Conservation (phyloP, 2,888 invertebrate species). For the Eurytoma adleriae region DNA sequence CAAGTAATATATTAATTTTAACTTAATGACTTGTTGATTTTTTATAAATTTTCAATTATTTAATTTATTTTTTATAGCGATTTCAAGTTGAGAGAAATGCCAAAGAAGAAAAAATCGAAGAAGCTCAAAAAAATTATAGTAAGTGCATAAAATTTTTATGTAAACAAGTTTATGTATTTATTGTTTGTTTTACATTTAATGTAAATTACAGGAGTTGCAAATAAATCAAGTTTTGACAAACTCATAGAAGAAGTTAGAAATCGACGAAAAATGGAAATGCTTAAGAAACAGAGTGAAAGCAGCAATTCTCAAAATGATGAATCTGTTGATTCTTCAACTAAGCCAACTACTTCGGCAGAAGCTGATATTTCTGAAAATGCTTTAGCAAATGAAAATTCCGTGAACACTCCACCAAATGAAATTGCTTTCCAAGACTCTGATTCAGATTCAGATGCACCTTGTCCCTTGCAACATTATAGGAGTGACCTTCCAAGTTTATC, state of each 20-base stretch:
- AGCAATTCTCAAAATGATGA: background rate
- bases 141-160: slow-evolving; percentile 60
- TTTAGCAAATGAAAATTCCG: slow-evolving; percentile 21
- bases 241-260: slow-evolving; percentile 70
- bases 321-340: background rate
- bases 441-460: slow-evolving; percentile 61
- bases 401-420: slow-evolving; percentile 30
- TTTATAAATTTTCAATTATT: slow-evolving; percentile 4
- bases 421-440: slow-evolving; percentile 64
- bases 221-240: slow-evolving; percentile 71
- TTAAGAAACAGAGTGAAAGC: slow-evolving; percentile 8
- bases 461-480: slow-evolving; percentile 66
- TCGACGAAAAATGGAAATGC: slow-evolving; percentile 58
- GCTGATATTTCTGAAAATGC: slow-evolving; percentile 1
- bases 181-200: slow-evolving; percentile 11
- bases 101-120: slow-evolving; percentile 73
- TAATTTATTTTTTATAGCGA: slow-evolving; percentile 62
- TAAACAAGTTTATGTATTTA: slow-evolving; percentile 5
- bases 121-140: slow-evolving; percentile 74
- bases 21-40: slow-evolving; percentile 16
- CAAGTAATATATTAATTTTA: slow-evolving; percentile 28
- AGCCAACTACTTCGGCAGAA: slow-evolving; percentile 16
- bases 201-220: slow-evolving; percentile 67
- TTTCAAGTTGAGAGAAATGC: slow-evolving; percentile 71
- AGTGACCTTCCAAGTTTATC: slow-evolving; percentile 61